Base-by-base conservation (phyloP, 2,113 vertebrate species). In the Oncorhynchus kisutch region DNA sequence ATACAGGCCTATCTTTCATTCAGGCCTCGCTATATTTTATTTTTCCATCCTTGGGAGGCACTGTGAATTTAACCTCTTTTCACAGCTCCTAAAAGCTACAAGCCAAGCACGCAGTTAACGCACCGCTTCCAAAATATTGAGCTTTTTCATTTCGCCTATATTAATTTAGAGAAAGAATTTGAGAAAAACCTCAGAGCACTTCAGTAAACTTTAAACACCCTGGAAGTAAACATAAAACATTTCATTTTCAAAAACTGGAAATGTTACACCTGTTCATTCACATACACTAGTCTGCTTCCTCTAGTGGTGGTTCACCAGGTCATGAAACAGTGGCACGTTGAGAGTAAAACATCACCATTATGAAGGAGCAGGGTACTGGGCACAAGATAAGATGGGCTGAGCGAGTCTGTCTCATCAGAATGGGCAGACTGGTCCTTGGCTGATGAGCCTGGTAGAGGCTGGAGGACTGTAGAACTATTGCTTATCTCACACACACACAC, bases 1-100 rank as follows among this genome's bases (percentile, higher is more conserved):
- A 67, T 68, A 34, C 20, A 73, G 71, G 34, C 67, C 31, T 20
- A 71, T 70, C 71, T 71, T 59, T 22, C 29, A 75, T 69, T 77
- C 7, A 34, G n/a, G 60, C 60, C 60, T n/a, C 22, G 2, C 60
- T 27, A 34, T 7, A 18, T 9, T 57, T 45, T 1, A 8, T 51
- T 60, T 34, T 59, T 34, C 48, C 22, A 59, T 54, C 18, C 60
- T 22, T 6, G 6, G 27, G 29, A 49, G 67, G 24, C 13, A 20
- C 24, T 20, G 49, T n/a, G 25, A 73, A 22, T 71, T 77, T 31
- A 24, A 84, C 7, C 34, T 64, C 45, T 18, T 64, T 4, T 6
- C 8, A n/a, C 18, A 6, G n/a, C 7, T 24, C n/a, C 60, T 18
- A 54, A 54, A 54, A 54, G 3, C 14, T 14, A 54, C 14, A 49